Base-by-base conservation (phyloP, 2,888 invertebrate species). In the Drosophila affinis region DNA sequence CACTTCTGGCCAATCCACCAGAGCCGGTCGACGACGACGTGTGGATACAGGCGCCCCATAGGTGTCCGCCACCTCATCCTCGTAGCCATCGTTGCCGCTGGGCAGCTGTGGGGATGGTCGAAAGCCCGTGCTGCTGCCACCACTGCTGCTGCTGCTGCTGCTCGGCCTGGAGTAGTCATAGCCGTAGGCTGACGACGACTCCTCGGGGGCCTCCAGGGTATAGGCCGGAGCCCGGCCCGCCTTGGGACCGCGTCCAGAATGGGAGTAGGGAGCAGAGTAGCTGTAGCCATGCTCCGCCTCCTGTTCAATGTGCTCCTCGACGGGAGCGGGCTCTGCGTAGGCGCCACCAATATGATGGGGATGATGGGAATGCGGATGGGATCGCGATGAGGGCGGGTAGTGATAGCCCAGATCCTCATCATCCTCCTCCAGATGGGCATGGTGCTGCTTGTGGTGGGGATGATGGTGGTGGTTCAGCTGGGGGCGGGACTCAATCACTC, bases 241-340 rank as follows among this genome's bases (percentile, higher is more conserved):
- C 18, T 73, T 78, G 24, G 57, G 49, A 10, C 32, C 51, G 27
- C 67, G 67, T 14, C 53, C 53, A 14, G 34, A 14, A 14, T 34
- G 53, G 14, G 46, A 51, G 34, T 67, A 67, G 34, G 68, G 87
- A 2, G 84, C 62, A 3, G 67, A 39, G 58, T 81, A 80, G 29
- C 46, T 68, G 24, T 84, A 76, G 29, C 76, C 71, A 1, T 9
- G 45, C 3, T 59, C 64, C 3, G 48, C 17, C 39, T 68, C 64
- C 24, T 51, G 51, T 10, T 81, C 81, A 3, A 60, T 3, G 5
- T 60, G 77, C 48, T 85, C 87, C 51, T 84, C 79, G 1, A 85
- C 81, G 1, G 81, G 81, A 3, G 87, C 77, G 7, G 89, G 87
- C 39, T 88, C 85, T 1, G 68, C 72, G 59, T 77, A 81, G 12